Evolutionary conservation across 1,140 invertebrate species (phyloP).

Genomic region (Drosophila punjabiensis): DNA sequence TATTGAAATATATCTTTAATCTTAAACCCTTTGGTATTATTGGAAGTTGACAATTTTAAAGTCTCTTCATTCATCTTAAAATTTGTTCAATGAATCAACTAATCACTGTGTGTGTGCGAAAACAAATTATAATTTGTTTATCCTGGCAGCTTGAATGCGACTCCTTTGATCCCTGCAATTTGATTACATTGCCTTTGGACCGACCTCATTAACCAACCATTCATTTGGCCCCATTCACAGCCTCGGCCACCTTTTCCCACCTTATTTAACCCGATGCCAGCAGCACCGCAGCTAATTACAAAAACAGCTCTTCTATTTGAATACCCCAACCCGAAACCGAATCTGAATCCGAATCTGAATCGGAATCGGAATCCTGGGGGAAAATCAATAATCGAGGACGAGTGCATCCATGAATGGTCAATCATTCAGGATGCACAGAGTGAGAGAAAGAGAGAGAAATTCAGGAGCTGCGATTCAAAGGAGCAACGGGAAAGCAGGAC

Average conservation of each 20-base stretch:
- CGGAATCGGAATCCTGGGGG: slow-evolving; percentile 3
- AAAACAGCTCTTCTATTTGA: slow-evolving; percentile 66
- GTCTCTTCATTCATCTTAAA: background rate
- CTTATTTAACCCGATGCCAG: slow-evolving; percentile 7
- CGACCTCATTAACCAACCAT: slow-evolving; percentile 26
- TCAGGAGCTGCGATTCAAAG: slow-evolving; percentile 32
- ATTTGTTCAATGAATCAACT: background rate
- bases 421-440: slow-evolving; percentile 23
- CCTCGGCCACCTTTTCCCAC: slow-evolving; percentile 4
- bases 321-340: slow-evolving; percentile 7
- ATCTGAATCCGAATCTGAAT: background rate
- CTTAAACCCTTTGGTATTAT: background rate
- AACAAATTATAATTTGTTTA: slow-evolving; percentile 23
- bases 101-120: background rate
- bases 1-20: background rate
- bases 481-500: slow-evolving; percentile 32
- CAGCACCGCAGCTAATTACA: slow-evolving; percentile 58
- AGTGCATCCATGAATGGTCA: slow-evolving; percentile 49
- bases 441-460: background rate
- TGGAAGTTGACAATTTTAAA: background rate
- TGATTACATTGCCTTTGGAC: slow-evolving; percentile 4
- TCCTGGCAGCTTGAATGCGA: background rate
- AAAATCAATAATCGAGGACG: slow-evolving; percentile 54
- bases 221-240: slow-evolving; percentile 23
- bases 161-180: slow-evolving; percentile 27